A percentile compares a stretch with the other conserved stretches of the same genome.
These are phyloP conservation scores for Melanotaenia trifasciata DNA, from an alignment of 2,797 vertebrate genomes.

Conservation along the genomic window DNA sequence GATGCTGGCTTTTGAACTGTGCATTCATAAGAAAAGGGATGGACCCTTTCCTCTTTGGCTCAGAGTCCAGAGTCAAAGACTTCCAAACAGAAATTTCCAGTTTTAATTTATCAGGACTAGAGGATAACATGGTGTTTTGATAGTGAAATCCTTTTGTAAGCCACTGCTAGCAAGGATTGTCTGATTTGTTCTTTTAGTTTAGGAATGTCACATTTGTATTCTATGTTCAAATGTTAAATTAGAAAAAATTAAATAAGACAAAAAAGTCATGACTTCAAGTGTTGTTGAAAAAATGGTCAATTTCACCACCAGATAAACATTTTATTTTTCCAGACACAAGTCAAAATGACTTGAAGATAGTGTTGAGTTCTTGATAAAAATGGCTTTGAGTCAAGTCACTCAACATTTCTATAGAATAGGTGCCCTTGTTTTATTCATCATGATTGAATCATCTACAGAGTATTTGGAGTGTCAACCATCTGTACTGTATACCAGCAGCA, in stretches of 20 bases:
- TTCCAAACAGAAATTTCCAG: background rate
- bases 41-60: too few species aligned
- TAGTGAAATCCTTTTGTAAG: too few species aligned
- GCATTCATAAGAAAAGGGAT: too few species aligned
- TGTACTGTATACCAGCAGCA: slow-evolving; percentile 86
- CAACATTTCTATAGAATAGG: too few species aligned
- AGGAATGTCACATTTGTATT: too few species aligned
- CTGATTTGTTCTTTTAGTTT: background rate
- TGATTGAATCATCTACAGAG: slow-evolving; percentile 71
- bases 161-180: too few species aligned
- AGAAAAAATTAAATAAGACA: too few species aligned
- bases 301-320: background rate
- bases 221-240: too few species aligned
- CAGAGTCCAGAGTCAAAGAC: background rate
- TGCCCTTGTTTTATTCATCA: too few species aligned
- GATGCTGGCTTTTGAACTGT: too few species aligned
- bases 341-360: background rate
- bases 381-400: slow-evolving; percentile 45
- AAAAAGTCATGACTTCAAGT: too few species aligned
- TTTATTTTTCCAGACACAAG: background rate
- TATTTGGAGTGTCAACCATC: slow-evolving; percentile 89
- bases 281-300: background rate
- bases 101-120: background rate
- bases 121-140: too few species aligned
- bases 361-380: slow-evolving; percentile 44